Conservation (phyloP, 2,888 invertebrate genomes). For the Ormia ochracea region DNA sequence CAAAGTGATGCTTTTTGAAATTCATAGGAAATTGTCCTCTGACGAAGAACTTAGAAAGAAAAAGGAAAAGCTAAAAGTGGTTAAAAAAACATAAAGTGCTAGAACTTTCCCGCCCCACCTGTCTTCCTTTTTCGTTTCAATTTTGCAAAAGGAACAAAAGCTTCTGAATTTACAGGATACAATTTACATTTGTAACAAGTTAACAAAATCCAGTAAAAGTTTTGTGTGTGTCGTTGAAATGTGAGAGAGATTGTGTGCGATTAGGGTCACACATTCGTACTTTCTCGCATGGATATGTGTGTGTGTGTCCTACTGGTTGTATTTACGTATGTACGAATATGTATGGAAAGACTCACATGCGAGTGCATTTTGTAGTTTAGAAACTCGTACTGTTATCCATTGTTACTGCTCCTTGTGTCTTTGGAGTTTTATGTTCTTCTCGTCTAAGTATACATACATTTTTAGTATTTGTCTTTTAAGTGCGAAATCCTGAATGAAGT, state of each 20-base stretch:
- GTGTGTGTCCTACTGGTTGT: background rate
- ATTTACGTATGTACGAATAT: background rate
- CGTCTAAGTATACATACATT: constrained; percentile 15
- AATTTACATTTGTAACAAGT: background rate
- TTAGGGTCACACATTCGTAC: background rate
- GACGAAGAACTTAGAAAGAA: background rate
- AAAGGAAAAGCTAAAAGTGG: constrained; percentile 19
- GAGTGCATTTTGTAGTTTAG: background rate
- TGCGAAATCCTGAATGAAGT: constrained; percentile 62
- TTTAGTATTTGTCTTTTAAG: constrained; percentile 48
- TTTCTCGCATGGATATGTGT: no score
- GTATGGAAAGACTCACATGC: background rate
- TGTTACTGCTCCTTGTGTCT: constrained; percentile 14
- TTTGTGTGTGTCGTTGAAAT: background rate
- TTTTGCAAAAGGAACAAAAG: constrained; percentile 19
- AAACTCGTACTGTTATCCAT: background rate
- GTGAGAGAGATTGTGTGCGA: background rate
- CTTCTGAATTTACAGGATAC: background rate
- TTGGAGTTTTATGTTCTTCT: constrained; percentile 11
- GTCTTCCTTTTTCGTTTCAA: background rate
- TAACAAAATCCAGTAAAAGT: constrained; percentile 5
- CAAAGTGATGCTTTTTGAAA: constrained; percentile 39
- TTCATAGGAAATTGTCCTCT: constrained; percentile 46
- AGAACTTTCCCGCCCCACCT: background rate
- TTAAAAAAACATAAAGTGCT: constrained; percentile 39